Conservation (phyloP, 2,113 vertebrate genomes). For the Delphinus delphis region DNA sequence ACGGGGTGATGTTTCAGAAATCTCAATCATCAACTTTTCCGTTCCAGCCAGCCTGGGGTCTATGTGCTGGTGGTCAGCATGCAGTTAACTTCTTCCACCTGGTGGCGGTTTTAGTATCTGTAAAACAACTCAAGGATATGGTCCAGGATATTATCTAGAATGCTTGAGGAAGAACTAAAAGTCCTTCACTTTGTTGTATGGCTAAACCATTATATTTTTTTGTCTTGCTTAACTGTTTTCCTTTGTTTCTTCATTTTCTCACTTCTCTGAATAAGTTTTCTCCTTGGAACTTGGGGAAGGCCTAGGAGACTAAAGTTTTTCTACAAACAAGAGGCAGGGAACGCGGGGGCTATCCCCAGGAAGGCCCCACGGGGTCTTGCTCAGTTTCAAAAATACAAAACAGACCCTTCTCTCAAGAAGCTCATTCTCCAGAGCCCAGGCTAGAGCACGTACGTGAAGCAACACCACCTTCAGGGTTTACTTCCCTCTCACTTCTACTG, state of each 20-base stretch:
- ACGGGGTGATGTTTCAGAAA: neutral
- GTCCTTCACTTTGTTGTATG: neutral
- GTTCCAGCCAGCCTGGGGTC: neutral
- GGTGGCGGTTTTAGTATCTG: neutral
- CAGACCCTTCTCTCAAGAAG: neutral
- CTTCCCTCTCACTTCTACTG: fast-evolving
- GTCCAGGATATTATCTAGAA: neutral
- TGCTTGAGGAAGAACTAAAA: neutral
- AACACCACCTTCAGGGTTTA: fast-evolving
- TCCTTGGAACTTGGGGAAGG: neutral
- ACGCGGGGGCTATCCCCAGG: neutral
- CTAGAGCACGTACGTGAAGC: fast-evolving
- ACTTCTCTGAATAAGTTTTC: neutral
- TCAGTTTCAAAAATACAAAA: neutral
- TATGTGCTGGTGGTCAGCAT: neutral
- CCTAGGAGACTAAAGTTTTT: no score
- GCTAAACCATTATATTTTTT: neutral
- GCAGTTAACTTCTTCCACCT: neutral
- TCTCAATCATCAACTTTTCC: neutral
- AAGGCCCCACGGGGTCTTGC: neutral
- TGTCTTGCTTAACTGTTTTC: neutral
- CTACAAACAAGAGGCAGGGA: neutral
- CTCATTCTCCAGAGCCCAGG: neutral
- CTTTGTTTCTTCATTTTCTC: neutral
- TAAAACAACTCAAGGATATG: neutral